Evolutionary conservation across 1,140 invertebrate species (phyloP).

Genomic region (Drosophila malerkotliana): DNA sequence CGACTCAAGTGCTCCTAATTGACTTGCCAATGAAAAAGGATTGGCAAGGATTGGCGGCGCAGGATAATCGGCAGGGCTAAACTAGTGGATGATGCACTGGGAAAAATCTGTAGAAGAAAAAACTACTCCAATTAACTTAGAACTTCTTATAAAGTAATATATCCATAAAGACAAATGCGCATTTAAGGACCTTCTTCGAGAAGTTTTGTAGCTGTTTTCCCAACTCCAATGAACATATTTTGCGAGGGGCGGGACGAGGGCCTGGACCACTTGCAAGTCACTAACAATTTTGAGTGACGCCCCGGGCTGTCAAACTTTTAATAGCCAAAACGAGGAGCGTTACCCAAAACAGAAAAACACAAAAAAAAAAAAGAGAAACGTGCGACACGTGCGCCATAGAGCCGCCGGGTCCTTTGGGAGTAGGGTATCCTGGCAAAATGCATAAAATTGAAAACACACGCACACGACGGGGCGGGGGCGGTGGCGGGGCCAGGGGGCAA

Average conservation of each 20-base stretch:
- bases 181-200: neutral
- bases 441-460: conserved; percentile 54
- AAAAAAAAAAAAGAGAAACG: conserved; percentile 11
- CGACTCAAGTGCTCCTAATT: conserved; percentile 44
- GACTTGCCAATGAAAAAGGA: conserved; percentile 51
- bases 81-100: neutral
- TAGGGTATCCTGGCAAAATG: conserved; percentile 26
- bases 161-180: no score
- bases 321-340: conserved; percentile 47
- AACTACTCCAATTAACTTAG: no score
- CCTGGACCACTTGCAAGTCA: conserved; percentile 41
- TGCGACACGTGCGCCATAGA: conserved; percentile 51
- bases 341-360: neutral
- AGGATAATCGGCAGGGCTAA: neutral
- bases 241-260: conserved; percentile 11
- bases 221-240: neutral
- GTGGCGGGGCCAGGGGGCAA: conserved; percentile 2
- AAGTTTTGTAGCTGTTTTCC: neutral
- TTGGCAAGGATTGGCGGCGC: neutral
- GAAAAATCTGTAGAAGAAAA: neutral
- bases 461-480: conserved; percentile 12
- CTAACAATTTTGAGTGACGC: conserved; percentile 67
- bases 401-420: conserved; percentile 26
- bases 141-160: no score
- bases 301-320: conserved; percentile 63